Conservation (phyloP, 2,888 invertebrate species). For the Diaphora mendica region DNA sequence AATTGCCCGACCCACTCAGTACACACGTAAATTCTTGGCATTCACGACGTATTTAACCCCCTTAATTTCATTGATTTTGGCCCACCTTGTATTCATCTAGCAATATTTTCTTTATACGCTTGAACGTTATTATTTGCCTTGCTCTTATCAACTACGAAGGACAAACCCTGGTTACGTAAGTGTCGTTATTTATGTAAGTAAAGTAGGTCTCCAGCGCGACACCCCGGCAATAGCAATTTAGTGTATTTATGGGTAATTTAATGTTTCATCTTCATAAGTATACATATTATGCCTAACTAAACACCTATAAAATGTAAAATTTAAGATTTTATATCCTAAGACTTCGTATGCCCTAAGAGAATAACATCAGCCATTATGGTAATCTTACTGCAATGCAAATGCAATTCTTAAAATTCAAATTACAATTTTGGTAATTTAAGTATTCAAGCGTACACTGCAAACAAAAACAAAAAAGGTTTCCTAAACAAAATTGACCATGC, state of each 20-base stretch:
- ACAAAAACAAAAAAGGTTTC: not conserved
- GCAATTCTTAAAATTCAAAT: not conserved
- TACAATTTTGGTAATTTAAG: not conserved
- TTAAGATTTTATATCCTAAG: not conserved
- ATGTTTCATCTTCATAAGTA: constrained; percentile 38
- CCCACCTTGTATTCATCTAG: constrained; percentile 26
- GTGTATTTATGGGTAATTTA: constrained; percentile 44
- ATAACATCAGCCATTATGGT: not conserved
- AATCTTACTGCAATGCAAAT: not conserved
- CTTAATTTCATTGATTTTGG: constrained; percentile 22
- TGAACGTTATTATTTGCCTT: constrained; percentile 33
- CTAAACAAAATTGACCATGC: not conserved
- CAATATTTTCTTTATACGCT: constrained; percentile 37
- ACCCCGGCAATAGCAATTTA: constrained; percentile 39
- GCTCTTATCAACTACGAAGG: constrained; percentile 59
- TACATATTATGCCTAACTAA: constrained; percentile 21
- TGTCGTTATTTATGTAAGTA: constrained; percentile 65
- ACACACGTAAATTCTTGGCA: constrained; percentile 33
- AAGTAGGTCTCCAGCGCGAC: constrained; percentile 62
- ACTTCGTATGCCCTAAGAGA: no score
- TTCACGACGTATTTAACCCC: constrained; percentile 40
- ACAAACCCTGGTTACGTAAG: constrained; percentile 64
- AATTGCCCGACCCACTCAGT: constrained; percentile 31
- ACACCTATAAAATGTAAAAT: not conserved
- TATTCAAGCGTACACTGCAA: not conserved